Evolutionary conservation across 2,888 invertebrate genomes (phyloP).

Genomic region (Melanotus villosus): DNA sequence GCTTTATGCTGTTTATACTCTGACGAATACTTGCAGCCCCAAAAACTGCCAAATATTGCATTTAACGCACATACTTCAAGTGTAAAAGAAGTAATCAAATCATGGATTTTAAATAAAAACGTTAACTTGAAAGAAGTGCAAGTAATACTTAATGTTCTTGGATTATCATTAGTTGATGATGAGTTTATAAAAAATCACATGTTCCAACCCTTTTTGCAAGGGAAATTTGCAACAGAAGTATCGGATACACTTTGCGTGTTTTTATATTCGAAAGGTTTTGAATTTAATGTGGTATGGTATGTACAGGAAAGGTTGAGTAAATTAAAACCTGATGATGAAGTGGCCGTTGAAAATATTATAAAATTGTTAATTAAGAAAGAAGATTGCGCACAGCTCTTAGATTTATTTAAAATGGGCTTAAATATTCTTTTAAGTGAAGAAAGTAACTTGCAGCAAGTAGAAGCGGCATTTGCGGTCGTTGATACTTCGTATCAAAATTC

Average conservation of each 20-base stretch:
- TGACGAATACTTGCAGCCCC: neutral
- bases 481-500: too few species aligned
- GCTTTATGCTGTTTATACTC: neutral
- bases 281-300: neutral
- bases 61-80: neutral
- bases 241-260: conserved; percentile 3
- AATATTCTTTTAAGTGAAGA: conserved; percentile 17
- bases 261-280: too few species aligned
- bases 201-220: neutral
- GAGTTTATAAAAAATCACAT: neutral
- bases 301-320: neutral
- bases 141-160: neutral
- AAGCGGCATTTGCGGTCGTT: conserved; percentile 36
- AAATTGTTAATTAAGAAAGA: neutral
- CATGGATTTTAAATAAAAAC: neutral
- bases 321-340: neutral
- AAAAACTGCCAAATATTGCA: neutral
- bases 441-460: conserved; percentile 15
- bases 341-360: neutral
- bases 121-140: neutral
- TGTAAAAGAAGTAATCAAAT: neutral
- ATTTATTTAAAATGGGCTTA: conserved; percentile 15
- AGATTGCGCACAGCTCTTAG: too few species aligned
- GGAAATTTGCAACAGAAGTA: neutral
- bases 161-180: neutral